Percentiles rank a stretch among this genome's conserved stretches.
phyloP scores from a whole-genome alignment of 2,113 vertebrate species.

The Scomber japonicus region DNA sequence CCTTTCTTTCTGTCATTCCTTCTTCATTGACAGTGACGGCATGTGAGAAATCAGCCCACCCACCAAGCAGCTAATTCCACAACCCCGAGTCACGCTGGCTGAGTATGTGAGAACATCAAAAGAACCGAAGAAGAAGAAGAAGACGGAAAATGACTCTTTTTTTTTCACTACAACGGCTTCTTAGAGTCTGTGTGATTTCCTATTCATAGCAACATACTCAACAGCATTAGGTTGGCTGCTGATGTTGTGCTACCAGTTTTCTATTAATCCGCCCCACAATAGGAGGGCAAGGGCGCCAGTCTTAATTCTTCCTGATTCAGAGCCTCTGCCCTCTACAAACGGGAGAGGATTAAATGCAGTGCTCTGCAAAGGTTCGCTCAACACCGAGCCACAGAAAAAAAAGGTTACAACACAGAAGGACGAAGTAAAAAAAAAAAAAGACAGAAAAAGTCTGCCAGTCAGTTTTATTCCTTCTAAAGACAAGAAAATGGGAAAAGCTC shows the following conservation, averaged over 20 bases:
- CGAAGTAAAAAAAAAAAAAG: background rate
- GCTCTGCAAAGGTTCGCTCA: conserved; percentile 14
- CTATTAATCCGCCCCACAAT: conserved; percentile 50
- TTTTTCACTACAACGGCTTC: background rate
- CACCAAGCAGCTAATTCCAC: background rate
- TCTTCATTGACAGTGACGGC: background rate
- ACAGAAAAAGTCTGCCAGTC: background rate
- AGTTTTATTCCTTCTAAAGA: conserved; percentile 40
- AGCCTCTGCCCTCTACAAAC: conserved; percentile 22
- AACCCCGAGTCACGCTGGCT: background rate
- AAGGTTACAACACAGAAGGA: conserved; percentile 24
- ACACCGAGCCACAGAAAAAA: conserved; percentile 10
- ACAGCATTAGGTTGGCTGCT: conserved; percentile 2
- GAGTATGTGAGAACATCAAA: conserved; percentile 29
- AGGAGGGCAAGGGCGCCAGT: conserved; percentile 30
- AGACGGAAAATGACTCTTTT: too few species aligned
- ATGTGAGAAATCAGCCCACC: conserved; percentile 20
- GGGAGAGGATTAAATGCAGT: conserved; percentile 37
- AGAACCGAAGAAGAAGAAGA: background rate
- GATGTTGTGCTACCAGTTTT: conserved; percentile 26
- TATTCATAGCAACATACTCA: background rate
- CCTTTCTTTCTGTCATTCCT: background rate
- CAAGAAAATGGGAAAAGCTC: conserved; percentile 54
- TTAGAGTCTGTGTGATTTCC: conserved; percentile 4
- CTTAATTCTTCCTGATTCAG: conserved; percentile 42